These are phyloP conservation scores for Vanessa tameamea DNA, from an alignment of 1,140 invertebrate species.

Conservation along the genomic window DNA sequence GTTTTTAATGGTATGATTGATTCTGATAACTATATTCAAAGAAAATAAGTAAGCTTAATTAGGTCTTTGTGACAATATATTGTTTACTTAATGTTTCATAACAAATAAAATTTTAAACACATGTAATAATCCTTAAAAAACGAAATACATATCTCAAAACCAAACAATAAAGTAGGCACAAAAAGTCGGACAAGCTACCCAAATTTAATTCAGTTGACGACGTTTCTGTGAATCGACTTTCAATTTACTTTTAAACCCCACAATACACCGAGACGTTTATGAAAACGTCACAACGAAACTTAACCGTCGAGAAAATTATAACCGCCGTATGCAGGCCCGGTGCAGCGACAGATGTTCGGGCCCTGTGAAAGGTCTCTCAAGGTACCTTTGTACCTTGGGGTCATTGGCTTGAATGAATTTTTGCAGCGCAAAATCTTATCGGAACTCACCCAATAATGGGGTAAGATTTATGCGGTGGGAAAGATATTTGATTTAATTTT, in stretches of 20 bases:
- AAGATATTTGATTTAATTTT: conserved; percentile 43
- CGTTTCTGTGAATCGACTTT: conserved; percentile 7
- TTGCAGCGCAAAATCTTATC: conserved; percentile 51
- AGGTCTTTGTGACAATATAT: too few species aligned
- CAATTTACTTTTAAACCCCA: conserved; percentile 6
- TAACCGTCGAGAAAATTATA: conserved; percentile 34
- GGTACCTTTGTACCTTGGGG: conserved; percentile 47
- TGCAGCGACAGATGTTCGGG: conserved; percentile 56
- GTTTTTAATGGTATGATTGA: too few species aligned
- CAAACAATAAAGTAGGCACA: background rate
- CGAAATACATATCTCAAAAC: too few species aligned
- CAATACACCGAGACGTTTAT: conserved; percentile 25
- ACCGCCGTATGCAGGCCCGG: conserved; percentile 47
- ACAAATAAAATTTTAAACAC: too few species aligned
- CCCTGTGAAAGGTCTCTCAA: conserved; percentile 53
- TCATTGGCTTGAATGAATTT: conserved; percentile 58
- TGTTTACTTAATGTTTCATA: too few species aligned
- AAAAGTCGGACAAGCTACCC: background rate
- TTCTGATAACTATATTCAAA: too few species aligned
- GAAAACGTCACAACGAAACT: conserved; percentile 35
- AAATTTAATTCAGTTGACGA: background rate
- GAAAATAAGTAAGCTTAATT: too few species aligned
- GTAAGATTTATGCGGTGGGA: conserved; percentile 51
- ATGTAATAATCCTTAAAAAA: too few species aligned
- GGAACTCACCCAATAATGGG: conserved; percentile 41